Conservation (phyloP, 2,797 vertebrate genomes). For the Chelon labrosus region DNA sequence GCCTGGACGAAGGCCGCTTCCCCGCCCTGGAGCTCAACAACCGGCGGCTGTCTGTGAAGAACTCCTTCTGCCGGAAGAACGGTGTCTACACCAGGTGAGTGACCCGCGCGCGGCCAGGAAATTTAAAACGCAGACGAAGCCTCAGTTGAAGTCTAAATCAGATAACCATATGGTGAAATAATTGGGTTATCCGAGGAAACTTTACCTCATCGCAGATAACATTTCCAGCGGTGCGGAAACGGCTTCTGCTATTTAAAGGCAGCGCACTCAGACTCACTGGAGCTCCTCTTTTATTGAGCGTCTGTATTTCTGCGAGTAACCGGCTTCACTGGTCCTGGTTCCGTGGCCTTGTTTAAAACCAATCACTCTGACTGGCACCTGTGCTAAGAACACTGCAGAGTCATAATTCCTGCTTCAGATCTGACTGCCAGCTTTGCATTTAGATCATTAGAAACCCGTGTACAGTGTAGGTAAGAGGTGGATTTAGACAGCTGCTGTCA, state of each 20-base stretch:
- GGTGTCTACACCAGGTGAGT: slow-evolving; percentile 95
- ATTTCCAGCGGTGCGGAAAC: slow-evolving; percentile 9
- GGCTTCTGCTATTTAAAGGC: slow-evolving; percentile 37
- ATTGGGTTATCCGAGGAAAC: slow-evolving; percentile 36
- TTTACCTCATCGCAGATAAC: slow-evolving; percentile 34
- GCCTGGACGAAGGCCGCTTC: slow-evolving; percentile 95
- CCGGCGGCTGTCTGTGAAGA: slow-evolving; percentile 95
- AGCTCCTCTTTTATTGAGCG: slow-evolving; percentile 53
- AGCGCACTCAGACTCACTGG: slow-evolving; percentile 11
- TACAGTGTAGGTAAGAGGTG: slow-evolving; percentile 2
- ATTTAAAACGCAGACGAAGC: neutral
- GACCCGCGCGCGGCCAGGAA: rapidly evolving
- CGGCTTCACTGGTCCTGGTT: slow-evolving; percentile 22
- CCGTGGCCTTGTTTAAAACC: slow-evolving; percentile 44
- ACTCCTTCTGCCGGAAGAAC: slow-evolving; percentile 97
- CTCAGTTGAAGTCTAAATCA: slow-evolving; percentile 29
- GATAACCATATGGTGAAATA: slow-evolving; percentile 33
- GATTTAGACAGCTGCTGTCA: slow-evolving; percentile 12
- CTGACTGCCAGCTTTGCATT: slow-evolving; percentile 18
- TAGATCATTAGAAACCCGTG: slow-evolving; percentile 26
- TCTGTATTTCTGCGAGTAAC: slow-evolving; percentile 31
- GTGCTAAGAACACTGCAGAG: slow-evolving; percentile 16
- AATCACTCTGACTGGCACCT: slow-evolving; percentile 53
- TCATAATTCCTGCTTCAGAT: slow-evolving; percentile 21
- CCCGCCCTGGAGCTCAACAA: slow-evolving; percentile 97